Conservation (phyloP, 2,797 vertebrate species). For the Alca torda region DNA sequence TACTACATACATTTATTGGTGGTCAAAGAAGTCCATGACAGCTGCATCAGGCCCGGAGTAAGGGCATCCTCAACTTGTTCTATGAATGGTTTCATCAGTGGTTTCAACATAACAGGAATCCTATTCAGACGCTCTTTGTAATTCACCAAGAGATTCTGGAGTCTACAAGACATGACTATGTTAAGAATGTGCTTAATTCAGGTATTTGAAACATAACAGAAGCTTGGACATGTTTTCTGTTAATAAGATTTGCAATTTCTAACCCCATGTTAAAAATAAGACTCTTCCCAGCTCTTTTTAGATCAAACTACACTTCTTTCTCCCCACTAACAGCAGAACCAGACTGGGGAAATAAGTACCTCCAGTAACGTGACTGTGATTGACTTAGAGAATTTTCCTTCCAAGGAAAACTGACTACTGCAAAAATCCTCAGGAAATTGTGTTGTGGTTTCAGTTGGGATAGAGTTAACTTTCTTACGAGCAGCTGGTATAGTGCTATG, state of each 20-base stretch:
- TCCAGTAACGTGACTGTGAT: background rate
- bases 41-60: conserved; percentile 76
- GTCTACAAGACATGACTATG: conserved; percentile 56
- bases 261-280: background rate
- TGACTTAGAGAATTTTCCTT: background rate
- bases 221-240: background rate
- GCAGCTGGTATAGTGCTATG: background rate
- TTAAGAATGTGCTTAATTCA: background rate
- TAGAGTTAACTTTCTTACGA: background rate
- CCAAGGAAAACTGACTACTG: background rate
- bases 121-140: conserved; percentile 57
- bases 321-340: background rate
- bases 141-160: conserved; percentile 76
- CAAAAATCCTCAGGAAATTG: background rate
- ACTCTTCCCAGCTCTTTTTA: background rate
- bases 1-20: conserved; percentile 74
- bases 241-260: background rate
- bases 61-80: conserved; percentile 76
- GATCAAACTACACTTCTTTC: background rate
- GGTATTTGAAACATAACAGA: background rate
- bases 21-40: conserved; percentile 82
- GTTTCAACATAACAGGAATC: conserved; percentile 76
- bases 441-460: background rate
- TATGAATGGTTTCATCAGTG: conserved; percentile 80
- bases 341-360: background rate